phyloP scores from a whole-genome alignment of 2,888 invertebrate species.

The Euplagia quadripunctaria region DNA sequence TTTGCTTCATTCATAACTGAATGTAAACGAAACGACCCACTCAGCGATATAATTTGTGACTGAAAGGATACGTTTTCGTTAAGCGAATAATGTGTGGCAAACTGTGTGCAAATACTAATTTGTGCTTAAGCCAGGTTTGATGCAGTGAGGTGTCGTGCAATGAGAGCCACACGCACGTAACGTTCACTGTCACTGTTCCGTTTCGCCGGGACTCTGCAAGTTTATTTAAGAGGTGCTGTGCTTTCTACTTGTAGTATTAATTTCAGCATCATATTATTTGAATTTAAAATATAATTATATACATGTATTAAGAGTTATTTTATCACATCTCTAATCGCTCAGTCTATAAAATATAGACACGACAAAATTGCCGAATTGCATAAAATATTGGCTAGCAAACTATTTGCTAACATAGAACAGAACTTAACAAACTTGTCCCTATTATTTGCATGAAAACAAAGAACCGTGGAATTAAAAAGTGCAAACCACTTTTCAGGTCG shows the following conservation, averaged over 20 bases:
- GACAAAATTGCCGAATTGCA: no score
- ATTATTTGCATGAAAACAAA: slow-evolving; percentile 17
- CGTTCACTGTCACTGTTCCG: no score
- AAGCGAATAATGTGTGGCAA: slow-evolving; percentile 8
- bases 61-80: slow-evolving; percentile 1
- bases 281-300: no score
- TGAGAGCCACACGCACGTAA: no score
- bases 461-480: slow-evolving; percentile 13
- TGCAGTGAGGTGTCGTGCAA: not conserved
- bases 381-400: not conserved
- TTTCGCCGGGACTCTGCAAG: no score
- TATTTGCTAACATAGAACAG: slow-evolving; percentile 2
- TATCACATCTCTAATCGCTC: no score
- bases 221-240: no score
- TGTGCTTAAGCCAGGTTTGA: not conserved
- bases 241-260: no score
- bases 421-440: slow-evolving; percentile 5
- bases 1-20: slow-evolving; percentile 45
- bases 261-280: no score
- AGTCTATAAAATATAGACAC: no score
- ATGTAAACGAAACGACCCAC: slow-evolving; percentile 14
- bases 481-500: slow-evolving; percentile 20
- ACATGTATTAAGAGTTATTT: no score
- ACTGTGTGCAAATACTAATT: not conserved
- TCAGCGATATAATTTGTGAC: slow-evolving; percentile 27